Evolutionary conservation across 2,113 vertebrate species (phyloP), one percentile per base, ranked within the genome.

Genomic region (Morone chrysops): DNA sequence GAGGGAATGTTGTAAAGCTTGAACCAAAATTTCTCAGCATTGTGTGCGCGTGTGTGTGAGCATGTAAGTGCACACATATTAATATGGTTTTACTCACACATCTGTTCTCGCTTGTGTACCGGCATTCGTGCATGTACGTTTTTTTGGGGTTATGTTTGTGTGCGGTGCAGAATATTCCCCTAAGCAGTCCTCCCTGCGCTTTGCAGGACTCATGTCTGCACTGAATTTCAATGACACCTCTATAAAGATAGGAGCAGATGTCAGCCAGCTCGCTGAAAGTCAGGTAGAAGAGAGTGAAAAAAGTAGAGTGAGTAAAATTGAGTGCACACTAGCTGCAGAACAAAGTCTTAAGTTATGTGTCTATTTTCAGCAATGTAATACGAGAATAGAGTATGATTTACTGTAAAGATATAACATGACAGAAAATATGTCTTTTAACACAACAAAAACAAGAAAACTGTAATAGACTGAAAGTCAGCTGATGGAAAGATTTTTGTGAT

Each of bases 151-250:
- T 81, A 25, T 90, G 71, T 82, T 76, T 90, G 77, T 89, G 81
- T 73, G 83, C 62, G 65, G 75, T 78, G 63, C 76, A 74, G 84
- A 85, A 91, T 80, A 86, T 90, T 89, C 84, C 85, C 91, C 80
- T 78, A 81, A 93, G 87, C 82, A 83, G 57, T 74, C 90, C 82
- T 91, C 74, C 86, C 77, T 87, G 74, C 88, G 71, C 86, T 89
- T 90, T 84, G 75, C 89, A 90, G 81, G 84, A 86, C 82, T 92
- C 79, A 54, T 73, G 80, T 84, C 89, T 93, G 89, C 81, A 72
- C 86, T 89, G 92, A 93, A 95, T 94, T 92, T 93, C 89, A 93
- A 93, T 91, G 84, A 82, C 90, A 92, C 77, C 81, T 83, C 89
- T 81, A 92, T 91, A 88, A 92, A 94, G 90, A 92, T 79, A 75